Conservation (phyloP, 64 coral and sea anemone genomes). For the Anthopleura sola region DNA sequence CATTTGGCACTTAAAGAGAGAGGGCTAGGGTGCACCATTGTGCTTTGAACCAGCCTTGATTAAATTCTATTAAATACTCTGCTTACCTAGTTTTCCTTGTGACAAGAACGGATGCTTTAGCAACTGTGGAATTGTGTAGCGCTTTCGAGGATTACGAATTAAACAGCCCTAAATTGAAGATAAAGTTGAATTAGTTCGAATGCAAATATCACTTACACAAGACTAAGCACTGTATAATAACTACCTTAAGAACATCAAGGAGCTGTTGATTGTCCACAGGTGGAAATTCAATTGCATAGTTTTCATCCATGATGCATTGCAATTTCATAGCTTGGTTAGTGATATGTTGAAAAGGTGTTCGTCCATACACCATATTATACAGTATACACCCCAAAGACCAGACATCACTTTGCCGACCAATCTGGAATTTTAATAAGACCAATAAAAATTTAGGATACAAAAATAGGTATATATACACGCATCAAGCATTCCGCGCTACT, state of each 20-base stretch:
- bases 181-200: neutral
- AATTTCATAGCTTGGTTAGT: constrained; percentile 83
- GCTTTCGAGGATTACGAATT: constrained; percentile 62
- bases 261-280: constrained; percentile 66
- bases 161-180: constrained; percentile 72
- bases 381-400: constrained; percentile 96
- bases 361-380: constrained; percentile 96
- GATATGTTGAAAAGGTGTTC: constrained; percentile 94
- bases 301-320: constrained; percentile 93
- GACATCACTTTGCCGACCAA: constrained; percentile 92
- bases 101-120: constrained; percentile 69
- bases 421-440: constrained; percentile 29
- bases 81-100: constrained; percentile 26
- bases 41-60: neutral
- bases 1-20: too few relatives aligned
- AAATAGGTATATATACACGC: too few relatives aligned
- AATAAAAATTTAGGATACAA: too few relatives aligned
- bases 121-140: constrained; percentile 75
- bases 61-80: too few relatives aligned
- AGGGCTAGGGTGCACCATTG: too few relatives aligned
- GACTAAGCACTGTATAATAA: neutral
- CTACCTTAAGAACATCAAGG: constrained; percentile 88
- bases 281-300: constrained; percentile 77
- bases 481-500: too few relatives aligned
- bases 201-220: too few relatives aligned